A percentile compares a stretch with the other conserved stretches of the same genome.
Evolutionary conservation across 2,888 invertebrate species (phyloP).

Genomic region (Lycia hirtaria): DNA sequence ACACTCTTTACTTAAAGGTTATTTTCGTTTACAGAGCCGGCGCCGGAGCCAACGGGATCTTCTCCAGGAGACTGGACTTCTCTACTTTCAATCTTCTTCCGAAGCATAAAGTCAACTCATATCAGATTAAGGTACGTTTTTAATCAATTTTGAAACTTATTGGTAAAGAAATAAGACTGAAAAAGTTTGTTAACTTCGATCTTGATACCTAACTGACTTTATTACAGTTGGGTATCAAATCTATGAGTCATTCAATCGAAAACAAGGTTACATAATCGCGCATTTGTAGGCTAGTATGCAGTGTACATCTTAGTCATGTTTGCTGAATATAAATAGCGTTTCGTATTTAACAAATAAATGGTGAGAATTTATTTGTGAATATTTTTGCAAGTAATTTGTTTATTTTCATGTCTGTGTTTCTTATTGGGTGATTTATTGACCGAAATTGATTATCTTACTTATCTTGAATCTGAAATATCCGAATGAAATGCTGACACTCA

Average conservation of each 20-base stretch:
- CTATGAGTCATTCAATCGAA: conserved; percentile 3
- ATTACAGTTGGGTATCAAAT: background rate
- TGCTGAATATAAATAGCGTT: background rate
- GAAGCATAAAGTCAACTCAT: conserved; percentile 98
- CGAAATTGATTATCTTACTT: too few species aligned
- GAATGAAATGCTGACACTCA: too few species aligned
- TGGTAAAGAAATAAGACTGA: background rate
- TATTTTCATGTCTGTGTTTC: background rate
- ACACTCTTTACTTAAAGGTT: background rate
- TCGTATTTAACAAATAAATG: background rate
- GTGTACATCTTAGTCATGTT: background rate
- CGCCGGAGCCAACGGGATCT: conserved; percentile 96
- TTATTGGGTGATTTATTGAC: too few species aligned
- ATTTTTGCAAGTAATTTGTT: background rate
- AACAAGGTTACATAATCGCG: conserved; percentile 1
- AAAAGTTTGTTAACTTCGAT: too few species aligned
- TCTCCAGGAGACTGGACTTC: conserved; percentile 96
- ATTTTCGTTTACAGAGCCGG: conserved; percentile 88
- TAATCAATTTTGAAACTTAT: background rate
- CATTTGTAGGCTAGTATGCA: background rate
- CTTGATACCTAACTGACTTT: background rate
- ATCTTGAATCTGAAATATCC: too few species aligned
- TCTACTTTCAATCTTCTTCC: conserved; percentile 97
- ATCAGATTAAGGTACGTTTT: conserved; percentile 97
- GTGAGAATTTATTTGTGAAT: background rate